Base-by-base conservation (phyloP, 2,888 invertebrate species). In the Apamea epomidion region DNA sequence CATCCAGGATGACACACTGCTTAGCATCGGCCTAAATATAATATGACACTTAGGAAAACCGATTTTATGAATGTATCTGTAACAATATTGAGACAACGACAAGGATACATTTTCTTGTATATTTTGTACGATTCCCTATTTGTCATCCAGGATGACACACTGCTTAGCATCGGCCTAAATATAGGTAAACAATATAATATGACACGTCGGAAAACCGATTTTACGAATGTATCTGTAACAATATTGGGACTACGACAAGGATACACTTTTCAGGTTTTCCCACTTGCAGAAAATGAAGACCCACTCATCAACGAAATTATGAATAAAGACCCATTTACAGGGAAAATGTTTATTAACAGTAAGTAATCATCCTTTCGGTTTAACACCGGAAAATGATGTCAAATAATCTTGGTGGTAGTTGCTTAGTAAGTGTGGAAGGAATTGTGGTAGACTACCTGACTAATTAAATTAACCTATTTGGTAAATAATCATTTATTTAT, bases 191-290 rank as follows among this genome's bases (percentile, higher is more conserved):
- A 29, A 42, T 62, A 25, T 16, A 72, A 21, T 51, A 67, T 83
- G 54, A 72, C 25, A 48, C 21, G 37, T 29, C 60, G 65, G 60
- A 62, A 75, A 69, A 75, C 37, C 2, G 7, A 42, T 74, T 45
- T 64, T 21, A 42, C 48, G 5, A 68, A 78, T 83, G 29, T 68
- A 82, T 62, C 54, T 45, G 32, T 42, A 62, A 69, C 60, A 64
- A 72, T 54, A 18, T 73, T 32, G 37, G 68, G 42, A 42, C 69
- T 73, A 78, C 42, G 48, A 58, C 51, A 72, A 65, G 75, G 76
- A 82, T 67, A 37, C 2, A 29, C 1, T 48, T 64, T 73, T 54
- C 60, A 64, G 73, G 62, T 76, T 82, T 85, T 51, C 58, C 84
- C 62, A 42, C 1, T 65, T 65, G 67, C n/a, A 37, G 29, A 51